A percentile compares a stretch with the other conserved stretches of the same genome.
phyloP scores from a whole-genome alignment of 2,797 vertebrate genomes.

The Halcyon leucocephala region DNA sequence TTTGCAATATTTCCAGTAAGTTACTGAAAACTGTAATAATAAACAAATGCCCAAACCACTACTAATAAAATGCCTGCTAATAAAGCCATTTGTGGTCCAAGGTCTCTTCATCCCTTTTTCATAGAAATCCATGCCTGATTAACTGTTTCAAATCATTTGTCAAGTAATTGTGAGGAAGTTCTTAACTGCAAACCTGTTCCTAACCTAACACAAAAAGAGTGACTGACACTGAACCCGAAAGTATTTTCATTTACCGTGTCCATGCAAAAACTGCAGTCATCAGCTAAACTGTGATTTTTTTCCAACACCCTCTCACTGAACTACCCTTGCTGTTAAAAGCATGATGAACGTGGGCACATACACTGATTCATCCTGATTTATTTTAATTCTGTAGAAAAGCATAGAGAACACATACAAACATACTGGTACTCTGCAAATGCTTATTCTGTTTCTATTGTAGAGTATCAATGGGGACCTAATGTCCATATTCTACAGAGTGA shows the following conservation, averaged over 20 bases:
- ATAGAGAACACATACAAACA: neutral
- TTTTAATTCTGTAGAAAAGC: neutral
- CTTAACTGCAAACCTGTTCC: neutral
- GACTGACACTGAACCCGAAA: neutral
- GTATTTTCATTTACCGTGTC: neutral
- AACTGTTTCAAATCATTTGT: conserved; percentile 29
- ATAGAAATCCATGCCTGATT: conserved; percentile 1
- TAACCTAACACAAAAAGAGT: neutral
- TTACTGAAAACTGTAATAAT: neutral
- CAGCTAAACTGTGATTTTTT: neutral
- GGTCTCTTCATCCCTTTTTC: neutral
- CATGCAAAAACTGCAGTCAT: neutral
- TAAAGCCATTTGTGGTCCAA: conserved; percentile 14
- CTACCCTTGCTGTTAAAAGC: neutral
- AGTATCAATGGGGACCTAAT: neutral
- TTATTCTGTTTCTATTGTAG: neutral
- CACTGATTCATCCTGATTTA: neutral
- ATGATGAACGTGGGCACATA: neutral
- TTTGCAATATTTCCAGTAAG: neutral
- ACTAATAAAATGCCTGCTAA: conserved; percentile 60
- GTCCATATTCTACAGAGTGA: neutral
- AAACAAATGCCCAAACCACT: neutral
- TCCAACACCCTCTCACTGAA: neutral
- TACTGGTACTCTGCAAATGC: neutral
- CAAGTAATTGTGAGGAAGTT: conserved; percentile 7